Conservation (phyloP, 1,140 invertebrate species). For the Drosophila busckii region DNA sequence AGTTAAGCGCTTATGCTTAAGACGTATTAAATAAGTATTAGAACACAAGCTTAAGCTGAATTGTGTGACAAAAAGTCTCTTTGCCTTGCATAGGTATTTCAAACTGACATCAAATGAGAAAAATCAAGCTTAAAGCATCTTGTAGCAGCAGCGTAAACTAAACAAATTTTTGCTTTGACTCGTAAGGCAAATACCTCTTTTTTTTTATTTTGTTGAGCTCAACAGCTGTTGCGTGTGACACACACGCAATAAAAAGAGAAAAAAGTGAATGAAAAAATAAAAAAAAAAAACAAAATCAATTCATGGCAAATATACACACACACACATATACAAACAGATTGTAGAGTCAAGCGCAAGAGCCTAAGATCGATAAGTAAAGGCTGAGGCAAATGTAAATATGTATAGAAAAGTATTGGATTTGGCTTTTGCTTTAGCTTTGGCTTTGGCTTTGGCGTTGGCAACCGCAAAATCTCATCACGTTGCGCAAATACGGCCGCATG, state of each 20-base stretch:
- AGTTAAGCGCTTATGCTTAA: no score
- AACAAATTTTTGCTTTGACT: no score
- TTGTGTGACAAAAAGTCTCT: no score
- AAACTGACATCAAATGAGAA: no score
- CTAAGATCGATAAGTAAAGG: constrained; percentile 55
- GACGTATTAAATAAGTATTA: no score
- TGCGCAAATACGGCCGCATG: constrained; percentile 68
- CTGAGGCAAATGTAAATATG: constrained; percentile 66
- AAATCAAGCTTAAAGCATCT: no score
- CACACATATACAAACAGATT: no score
- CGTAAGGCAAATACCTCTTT: constrained; percentile 16
- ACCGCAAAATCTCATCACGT: constrained; percentile 75
- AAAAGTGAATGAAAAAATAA: constrained; percentile 17
- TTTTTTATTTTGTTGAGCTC: constrained; percentile 10
- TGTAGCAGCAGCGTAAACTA: constrained; percentile 9
- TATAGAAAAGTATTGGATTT: constrained; percentile 51
- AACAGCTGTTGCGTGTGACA: constrained; percentile 14
- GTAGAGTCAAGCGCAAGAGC: no score
- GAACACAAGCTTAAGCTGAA: no score
- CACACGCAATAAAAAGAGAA: not conserved
- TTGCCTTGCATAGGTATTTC: no score
- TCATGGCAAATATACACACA: no score
- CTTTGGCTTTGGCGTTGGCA: constrained; percentile 18
- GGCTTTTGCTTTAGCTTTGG: not conserved
- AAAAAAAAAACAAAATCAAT: no score